Evolutionary conservation across 92 coral and sea anemone species (phyloP).

Genomic region (Umimayanthus chanpuru): DNA sequence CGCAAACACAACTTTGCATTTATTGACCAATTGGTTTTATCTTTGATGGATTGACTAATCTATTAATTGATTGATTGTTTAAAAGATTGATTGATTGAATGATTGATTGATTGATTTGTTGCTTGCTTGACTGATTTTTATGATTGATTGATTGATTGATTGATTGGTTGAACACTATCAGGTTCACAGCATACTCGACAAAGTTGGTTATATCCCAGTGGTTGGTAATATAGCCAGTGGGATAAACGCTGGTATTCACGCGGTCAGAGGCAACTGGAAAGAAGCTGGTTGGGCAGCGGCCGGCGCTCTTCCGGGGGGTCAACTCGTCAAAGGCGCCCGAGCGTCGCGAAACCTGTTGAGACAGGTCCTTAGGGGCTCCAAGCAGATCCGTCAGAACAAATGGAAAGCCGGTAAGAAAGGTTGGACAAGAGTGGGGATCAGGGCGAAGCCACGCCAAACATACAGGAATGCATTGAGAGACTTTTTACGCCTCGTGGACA

Average conservation of each 20-base stretch:
- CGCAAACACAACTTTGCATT: not conserved
- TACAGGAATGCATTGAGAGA: conserved; percentile 25
- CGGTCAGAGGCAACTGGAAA: conserved; percentile 35
- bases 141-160: not conserved
- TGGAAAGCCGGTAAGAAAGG: conserved; percentile 10
- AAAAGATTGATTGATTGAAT: not conserved
- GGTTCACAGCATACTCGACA: conserved; percentile 29
- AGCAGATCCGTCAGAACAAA: not conserved
- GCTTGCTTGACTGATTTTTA: not conserved
- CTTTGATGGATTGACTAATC: not conserved
- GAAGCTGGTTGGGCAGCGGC: conserved; percentile 32
- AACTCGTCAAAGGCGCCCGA: conserved; percentile 24
- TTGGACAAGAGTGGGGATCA: conserved; percentile 19
- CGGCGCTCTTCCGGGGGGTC: conserved; percentile 34
- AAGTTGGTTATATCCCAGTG: conserved; percentile 31
- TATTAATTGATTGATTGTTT: not conserved
- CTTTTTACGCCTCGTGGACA: conserved; percentile 22
- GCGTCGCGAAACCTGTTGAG: conserved; percentile 17
- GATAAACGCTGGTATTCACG: conserved; percentile 37
- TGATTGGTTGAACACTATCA: not conserved
- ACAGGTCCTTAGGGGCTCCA: conserved; percentile 34
- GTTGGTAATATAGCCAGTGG: conserved; percentile 26
- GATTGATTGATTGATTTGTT: not conserved
- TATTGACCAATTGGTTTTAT: not conserved
- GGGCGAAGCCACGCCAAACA: conserved; percentile 11